A percentile compares a stretch with the other conserved stretches of the same genome.
phyloP scores from a whole-genome alignment of 2,113 vertebrate genomes.

The Syngnathus typhle region DNA sequence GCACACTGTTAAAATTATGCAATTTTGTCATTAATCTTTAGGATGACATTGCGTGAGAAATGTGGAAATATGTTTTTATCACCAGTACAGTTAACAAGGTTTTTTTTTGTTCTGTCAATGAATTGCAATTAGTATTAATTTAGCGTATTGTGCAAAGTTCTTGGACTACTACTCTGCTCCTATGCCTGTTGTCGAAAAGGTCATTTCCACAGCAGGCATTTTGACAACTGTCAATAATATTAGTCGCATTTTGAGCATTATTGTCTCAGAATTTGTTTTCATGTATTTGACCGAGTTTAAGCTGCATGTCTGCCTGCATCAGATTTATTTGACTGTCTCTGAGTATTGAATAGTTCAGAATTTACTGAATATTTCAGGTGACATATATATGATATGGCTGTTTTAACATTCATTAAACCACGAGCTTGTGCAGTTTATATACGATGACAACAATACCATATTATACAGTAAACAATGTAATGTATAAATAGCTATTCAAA shows the following conservation, averaged over 20 bases:
- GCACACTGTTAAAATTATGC: neutral
- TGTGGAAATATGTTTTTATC: neutral
- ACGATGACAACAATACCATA: no score
- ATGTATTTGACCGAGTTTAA: no score
- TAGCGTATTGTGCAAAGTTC: neutral
- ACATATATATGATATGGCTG: no score
- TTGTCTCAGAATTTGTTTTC: neutral
- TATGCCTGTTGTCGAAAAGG: no score
- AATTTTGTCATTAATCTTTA: neutral
- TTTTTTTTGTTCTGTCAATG: neutral
- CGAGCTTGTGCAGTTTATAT: no score
- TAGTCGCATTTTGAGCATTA: neutral
- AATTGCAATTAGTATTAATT: neutral
- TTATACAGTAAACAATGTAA: neutral
- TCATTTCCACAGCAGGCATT: neutral
- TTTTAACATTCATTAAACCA: no score
- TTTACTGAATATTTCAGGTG: no score
- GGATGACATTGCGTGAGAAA: neutral
- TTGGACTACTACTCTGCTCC: neutral
- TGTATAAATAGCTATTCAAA: neutral
- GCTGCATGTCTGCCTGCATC: no score
- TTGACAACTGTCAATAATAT: neutral
- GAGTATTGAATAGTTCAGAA: no score
- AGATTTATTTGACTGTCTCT: no score
- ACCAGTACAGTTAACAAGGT: neutral